These are phyloP conservation scores for Corythornis madagascariensis DNA, from an alignment of 2,113 vertebrate genomes.

Conservation along the genomic window DNA sequence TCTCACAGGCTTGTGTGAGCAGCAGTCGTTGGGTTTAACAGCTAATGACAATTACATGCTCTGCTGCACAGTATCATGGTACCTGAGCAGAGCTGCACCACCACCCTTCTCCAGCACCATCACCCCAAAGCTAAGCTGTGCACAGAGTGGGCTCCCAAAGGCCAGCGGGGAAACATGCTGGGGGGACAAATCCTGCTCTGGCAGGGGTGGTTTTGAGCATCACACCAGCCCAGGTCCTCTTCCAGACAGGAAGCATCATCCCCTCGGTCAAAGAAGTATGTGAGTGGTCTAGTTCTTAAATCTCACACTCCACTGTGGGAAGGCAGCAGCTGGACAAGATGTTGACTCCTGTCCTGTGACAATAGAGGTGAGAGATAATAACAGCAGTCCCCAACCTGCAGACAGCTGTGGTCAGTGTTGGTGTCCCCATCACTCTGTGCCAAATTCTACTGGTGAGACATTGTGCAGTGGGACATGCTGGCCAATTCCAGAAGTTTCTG, in stretches of 20 bases:
- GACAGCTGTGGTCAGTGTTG: not conserved
- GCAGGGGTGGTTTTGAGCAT: not conserved
- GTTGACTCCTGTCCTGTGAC: not conserved
- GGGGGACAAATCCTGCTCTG: not conserved
- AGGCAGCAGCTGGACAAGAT: not conserved
- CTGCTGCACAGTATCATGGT: fast-evolving
- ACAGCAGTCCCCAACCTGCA: not conserved
- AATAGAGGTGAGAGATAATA: not conserved
- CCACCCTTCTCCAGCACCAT: not conserved
- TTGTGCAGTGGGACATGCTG: not conserved
- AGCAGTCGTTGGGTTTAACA: not conserved
- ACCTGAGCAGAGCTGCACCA: not conserved
- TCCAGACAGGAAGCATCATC: not conserved
- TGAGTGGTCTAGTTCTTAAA: not conserved
- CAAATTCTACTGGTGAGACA: not conserved
- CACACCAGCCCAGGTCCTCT: not conserved
- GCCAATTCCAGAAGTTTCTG: not conserved
- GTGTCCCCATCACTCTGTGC: not conserved
- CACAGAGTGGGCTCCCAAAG: not conserved
- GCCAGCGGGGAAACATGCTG: not conserved
- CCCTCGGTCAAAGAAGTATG: not conserved
- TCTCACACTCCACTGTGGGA: not conserved
- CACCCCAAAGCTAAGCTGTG: fast-evolving
- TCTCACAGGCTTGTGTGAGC: not conserved
- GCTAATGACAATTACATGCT: not conserved